Percentiles rank a stretch among this genome's conserved stretches.
These are phyloP conservation scores for Verasper variegatus DNA, from an alignment of 2,113 vertebrate species.

Conservation along the genomic window DNA sequence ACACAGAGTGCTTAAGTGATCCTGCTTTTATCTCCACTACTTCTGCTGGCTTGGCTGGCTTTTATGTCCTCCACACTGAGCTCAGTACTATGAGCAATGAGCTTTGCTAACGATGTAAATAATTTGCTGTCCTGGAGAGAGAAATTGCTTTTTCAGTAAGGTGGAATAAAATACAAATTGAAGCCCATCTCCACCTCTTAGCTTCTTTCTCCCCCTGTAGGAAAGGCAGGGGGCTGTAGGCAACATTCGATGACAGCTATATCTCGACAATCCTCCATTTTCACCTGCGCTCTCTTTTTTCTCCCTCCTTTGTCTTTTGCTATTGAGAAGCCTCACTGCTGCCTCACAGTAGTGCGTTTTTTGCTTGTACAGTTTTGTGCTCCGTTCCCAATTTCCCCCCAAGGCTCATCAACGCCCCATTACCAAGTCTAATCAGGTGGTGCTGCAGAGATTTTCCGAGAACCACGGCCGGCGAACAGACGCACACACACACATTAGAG, in stretches of 20 bases:
- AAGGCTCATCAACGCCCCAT: slow-evolving; percentile 96
- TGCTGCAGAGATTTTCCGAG: slow-evolving; percentile 85
- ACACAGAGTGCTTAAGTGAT: slow-evolving; percentile 73
- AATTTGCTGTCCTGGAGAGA: slow-evolving; percentile 61
- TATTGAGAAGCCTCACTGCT: slow-evolving; percentile 78
- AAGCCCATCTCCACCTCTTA: slow-evolving; percentile 59
- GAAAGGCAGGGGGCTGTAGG: slow-evolving; percentile 64
- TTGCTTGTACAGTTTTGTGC: slow-evolving; percentile 65
- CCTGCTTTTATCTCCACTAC: slow-evolving; percentile 72
- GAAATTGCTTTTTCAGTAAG: slow-evolving; percentile 44
- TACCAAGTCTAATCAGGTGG: slow-evolving; percentile 99
- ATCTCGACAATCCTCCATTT: slow-evolving; percentile 65
- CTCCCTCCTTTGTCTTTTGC: slow-evolving; percentile 75
- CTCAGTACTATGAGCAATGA: slow-evolving; percentile 76
- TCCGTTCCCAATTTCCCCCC: slow-evolving; percentile 87
- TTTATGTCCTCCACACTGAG: slow-evolving; percentile 70
- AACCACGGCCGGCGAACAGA: slow-evolving; percentile 48
- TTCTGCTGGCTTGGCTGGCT: slow-evolving; percentile 68
- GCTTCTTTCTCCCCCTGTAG: slow-evolving; percentile 62
- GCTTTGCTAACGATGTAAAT: slow-evolving; percentile 78
- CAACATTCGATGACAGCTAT: slow-evolving; percentile 81
- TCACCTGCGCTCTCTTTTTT: slow-evolving; percentile 62
- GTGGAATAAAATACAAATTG: slow-evolving; percentile 58
- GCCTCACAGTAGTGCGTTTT: slow-evolving; percentile 64
- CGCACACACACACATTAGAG: slow-evolving; percentile 69